A percentile compares a stretch with the other conserved stretches of the same genome.
These are phyloP conservation scores for Dolichomitus sp. DNA, from an alignment of 2,888 invertebrate genomes.

Conservation along the genomic window DNA sequence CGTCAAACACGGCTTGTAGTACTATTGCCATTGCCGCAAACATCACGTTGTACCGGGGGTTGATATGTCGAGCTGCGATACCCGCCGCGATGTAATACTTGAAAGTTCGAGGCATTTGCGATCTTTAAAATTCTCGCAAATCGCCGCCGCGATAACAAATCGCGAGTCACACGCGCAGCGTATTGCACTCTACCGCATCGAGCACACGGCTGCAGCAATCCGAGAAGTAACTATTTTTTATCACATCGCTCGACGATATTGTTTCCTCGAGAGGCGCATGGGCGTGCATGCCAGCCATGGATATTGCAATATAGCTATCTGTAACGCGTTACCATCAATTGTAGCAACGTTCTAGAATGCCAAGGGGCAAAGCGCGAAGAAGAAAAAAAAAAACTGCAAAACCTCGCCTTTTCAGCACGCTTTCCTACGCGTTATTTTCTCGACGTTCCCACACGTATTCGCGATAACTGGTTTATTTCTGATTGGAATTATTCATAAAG, in stretches of 20 bases:
- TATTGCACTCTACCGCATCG: too few relatives aligned
- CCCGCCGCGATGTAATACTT: slow-evolving; percentile 13
- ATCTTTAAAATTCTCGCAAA: not conserved
- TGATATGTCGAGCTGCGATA: slow-evolving; percentile 25
- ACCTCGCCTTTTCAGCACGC: not conserved
- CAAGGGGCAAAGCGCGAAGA: not conserved
- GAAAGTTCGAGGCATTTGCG: slow-evolving; percentile 11
- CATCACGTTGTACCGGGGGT: slow-evolving; percentile 62
- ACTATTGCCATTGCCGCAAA: slow-evolving; percentile 67
- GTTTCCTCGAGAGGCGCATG: slow-evolving; percentile 67
- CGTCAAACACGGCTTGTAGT: slow-evolving; percentile 60
- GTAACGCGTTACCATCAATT: not conserved
- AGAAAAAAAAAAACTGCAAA: not conserved
- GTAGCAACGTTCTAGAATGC: not conserved
- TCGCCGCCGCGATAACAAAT: slow-evolving; percentile 1
- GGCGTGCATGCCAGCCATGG: slow-evolving; percentile 65
- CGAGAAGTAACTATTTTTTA: not conserved
- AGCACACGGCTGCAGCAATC: too few relatives aligned
- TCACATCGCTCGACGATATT: slow-evolving; percentile 39
- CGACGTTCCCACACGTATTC: slow-evolving; percentile 40
- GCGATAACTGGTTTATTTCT: slow-evolving; percentile 51
- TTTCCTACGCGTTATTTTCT: slow-evolving; percentile 12
- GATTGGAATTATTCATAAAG: slow-evolving; percentile 58
- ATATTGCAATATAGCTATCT: slow-evolving; percentile 7
- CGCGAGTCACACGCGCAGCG: not conserved